These are phyloP conservation scores for Gobius niger DNA, from an alignment of 2,113 vertebrate genomes.

Conservation along the genomic window DNA sequence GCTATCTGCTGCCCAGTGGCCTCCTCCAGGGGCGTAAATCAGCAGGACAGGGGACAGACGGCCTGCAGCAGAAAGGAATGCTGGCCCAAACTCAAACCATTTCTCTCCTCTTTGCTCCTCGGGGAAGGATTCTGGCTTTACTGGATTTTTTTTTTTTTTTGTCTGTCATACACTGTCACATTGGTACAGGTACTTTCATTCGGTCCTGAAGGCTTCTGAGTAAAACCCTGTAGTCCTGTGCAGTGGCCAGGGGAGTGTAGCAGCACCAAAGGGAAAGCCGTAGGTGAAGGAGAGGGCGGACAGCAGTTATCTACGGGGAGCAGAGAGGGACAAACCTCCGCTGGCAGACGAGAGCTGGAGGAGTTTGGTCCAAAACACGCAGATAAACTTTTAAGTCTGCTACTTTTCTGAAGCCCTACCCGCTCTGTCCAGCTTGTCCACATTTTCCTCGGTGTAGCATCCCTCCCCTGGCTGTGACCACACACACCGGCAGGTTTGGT, in stretches of 20 bases:
- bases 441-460: constrained; percentile 34
- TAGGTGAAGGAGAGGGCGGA: constrained; percentile 30
- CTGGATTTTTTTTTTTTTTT: constrained; percentile 14
- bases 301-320: constrained; percentile 48
- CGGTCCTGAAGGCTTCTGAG: constrained; percentile 8
- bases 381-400: constrained; percentile 33
- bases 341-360: constrained; percentile 28
- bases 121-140: constrained; percentile 5
- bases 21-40: constrained; percentile 66
- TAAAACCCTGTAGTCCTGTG: constrained; percentile 21
- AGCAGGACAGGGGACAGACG: constrained; percentile 26
- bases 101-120: constrained; percentile 21
- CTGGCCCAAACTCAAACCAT: constrained; percentile 4
- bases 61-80: constrained; percentile 22
- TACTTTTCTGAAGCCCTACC: constrained; percentile 24
- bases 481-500: constrained; percentile 44
- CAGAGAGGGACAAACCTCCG: constrained; percentile 36
- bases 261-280: constrained; percentile 30
- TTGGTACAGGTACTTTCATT: constrained; percentile 26
- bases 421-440: constrained; percentile 22
- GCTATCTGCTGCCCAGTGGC: constrained; percentile 61
- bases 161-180: constrained; percentile 14
- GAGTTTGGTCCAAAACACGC: constrained; percentile 33
- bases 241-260: constrained; percentile 22
- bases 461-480: constrained; percentile 36